A percentile compares a stretch with the other conserved stretches of the same genome.
Evolutionary conservation across 1,140 invertebrate genomes (phyloP).

Genomic region (Cephus cinctus): DNA sequence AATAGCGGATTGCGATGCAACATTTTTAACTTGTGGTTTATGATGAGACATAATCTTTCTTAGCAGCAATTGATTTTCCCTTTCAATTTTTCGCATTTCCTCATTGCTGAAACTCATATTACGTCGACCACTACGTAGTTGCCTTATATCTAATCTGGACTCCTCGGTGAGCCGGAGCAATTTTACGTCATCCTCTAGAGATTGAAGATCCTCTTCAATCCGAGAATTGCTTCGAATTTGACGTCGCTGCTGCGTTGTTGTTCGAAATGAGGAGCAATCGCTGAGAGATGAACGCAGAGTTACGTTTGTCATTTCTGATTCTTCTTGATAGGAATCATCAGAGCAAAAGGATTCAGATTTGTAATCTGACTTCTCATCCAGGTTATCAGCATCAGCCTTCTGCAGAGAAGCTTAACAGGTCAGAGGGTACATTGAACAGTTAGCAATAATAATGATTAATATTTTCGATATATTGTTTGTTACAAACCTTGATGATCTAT

Average conservation of each 20-base stretch:
- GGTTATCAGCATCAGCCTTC: too few relatives aligned
- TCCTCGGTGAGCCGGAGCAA: neutral
- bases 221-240: neutral
- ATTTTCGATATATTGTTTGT: too few relatives aligned
- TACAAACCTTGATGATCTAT: too few relatives aligned
- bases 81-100: conserved; percentile 50
- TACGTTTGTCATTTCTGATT: conserved; percentile 27
- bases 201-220: neutral
- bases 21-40: conserved; percentile 25
- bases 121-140: conserved; percentile 14
- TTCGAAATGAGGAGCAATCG: conserved; percentile 10
- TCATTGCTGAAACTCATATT: conserved; percentile 56
- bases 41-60: conserved; percentile 50
- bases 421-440: too few relatives aligned
- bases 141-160: neutral
- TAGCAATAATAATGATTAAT: too few relatives aligned
- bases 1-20: conserved; percentile 7
- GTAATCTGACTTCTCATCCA: conserved; percentile 32
- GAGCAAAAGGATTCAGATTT: conserved; percentile 36
- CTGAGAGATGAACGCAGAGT: conserved; percentile 19
- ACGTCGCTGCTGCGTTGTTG: neutral
- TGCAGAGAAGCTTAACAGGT: too few relatives aligned
- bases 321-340: conserved; percentile 25
- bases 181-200: conserved; percentile 1
- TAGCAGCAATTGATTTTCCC: conserved; percentile 52